Evolutionary conservation across 2,797 vertebrate species (phyloP).

Genomic region (Betta splendens): DNA sequence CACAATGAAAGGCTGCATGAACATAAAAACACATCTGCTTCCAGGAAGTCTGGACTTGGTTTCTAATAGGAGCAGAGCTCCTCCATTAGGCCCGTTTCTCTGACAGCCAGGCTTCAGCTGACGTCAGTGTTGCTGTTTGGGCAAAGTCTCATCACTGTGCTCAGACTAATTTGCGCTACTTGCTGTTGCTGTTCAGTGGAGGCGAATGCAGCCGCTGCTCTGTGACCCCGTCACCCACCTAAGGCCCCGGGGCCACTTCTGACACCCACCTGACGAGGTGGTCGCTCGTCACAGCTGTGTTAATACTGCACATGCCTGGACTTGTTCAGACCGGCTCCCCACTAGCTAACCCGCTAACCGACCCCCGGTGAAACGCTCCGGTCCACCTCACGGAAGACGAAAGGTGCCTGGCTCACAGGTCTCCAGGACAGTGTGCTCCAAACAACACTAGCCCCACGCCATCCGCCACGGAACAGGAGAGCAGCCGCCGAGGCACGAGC

Average conservation of each 20-base stretch:
- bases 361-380: constrained; percentile 14
- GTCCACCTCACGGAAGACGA: constrained; percentile 19
- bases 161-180: not conserved
- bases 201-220: not conserved
- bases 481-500: constrained; percentile 52
- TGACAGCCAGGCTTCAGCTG: not conserved
- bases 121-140: not conserved
- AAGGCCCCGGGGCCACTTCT: constrained; percentile 26
- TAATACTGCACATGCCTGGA: constrained; percentile 46
- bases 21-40: constrained; percentile 1
- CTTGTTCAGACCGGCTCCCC: constrained; percentile 40
- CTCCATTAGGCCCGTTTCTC: not conserved
- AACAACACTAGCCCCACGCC: constrained; percentile 70
- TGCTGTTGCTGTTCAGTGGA: not conserved
- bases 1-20: constrained; percentile 26
- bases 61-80: not conserved
- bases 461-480: constrained; percentile 53
- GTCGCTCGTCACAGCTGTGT: constrained; percentile 20
- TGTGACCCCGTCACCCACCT: constrained; percentile 24
- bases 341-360: constrained; percentile 13
- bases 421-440: constrained; percentile 72
- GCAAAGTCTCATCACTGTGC: not conserved
- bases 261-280: constrained; percentile 27
- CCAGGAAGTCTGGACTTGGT: constrained; percentile 2
- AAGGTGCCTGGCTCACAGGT: constrained; percentile 39